phyloP scores from a whole-genome alignment of 92 coral and sea anemone genomes.

The Porites lobata region DNA sequence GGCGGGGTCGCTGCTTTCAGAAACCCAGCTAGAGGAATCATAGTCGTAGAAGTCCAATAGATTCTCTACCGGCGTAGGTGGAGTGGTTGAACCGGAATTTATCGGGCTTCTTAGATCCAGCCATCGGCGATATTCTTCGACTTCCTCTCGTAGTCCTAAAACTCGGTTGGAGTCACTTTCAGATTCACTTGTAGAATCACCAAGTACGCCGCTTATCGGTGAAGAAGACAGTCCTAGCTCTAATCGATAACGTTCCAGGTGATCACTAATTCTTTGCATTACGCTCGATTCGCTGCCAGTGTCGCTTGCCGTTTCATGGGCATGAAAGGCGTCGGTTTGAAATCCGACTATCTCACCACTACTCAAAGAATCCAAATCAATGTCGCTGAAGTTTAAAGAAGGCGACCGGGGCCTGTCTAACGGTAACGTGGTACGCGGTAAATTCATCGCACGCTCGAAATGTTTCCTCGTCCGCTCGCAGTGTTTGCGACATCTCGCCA shows the following conservation, averaged over 20 bases:
- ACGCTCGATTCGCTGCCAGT: not conserved
- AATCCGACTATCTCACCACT: not conserved
- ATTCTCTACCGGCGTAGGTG: not conserved
- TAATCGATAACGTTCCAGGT: not conserved
- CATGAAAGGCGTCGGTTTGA: not conserved
- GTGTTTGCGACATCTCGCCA: not conserved
- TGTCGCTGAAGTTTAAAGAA: not conserved
- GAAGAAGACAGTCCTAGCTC: not conserved
- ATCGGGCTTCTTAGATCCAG: not conserved
- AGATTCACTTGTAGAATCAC: not conserved
- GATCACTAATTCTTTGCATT: not conserved
- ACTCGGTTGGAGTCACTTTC: not conserved
- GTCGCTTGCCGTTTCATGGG: not conserved
- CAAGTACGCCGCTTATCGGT: not conserved
- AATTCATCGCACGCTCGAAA: not conserved
- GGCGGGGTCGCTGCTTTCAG: not conserved
- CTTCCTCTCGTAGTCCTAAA: not conserved
- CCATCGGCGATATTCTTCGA: not conserved
- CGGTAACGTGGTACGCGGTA: not conserved
- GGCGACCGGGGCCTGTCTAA: not conserved
- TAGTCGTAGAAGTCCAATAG: not conserved
- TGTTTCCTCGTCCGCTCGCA: not conserved
- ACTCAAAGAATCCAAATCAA: not conserved
- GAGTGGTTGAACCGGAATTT: not conserved
- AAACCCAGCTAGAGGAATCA: not conserved